Conservation (phyloP, 2,888 invertebrate genomes). For the Sthenelais limicola region DNA sequence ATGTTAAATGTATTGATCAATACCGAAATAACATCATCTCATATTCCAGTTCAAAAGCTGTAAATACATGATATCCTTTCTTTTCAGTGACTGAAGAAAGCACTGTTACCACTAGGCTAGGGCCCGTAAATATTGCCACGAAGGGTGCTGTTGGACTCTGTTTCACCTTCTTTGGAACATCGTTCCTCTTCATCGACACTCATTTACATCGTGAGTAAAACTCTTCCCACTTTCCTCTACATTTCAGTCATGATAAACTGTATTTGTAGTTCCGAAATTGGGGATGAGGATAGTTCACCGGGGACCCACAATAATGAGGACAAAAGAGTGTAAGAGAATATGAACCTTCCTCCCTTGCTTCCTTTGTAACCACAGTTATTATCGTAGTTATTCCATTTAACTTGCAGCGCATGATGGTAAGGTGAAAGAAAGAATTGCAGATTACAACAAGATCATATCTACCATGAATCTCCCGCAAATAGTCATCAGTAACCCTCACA, state of each 20-base stretch:
- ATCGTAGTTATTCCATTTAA: neutral
- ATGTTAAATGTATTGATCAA: too few relatives aligned
- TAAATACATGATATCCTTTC: too few relatives aligned
- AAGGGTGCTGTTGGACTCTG: slow-evolving; percentile 96
- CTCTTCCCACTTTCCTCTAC: too few relatives aligned
- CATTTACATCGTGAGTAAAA: slow-evolving; percentile 79
- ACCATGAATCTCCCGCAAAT: slow-evolving; percentile 62
- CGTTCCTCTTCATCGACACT: slow-evolving; percentile 94
- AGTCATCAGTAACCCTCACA: slow-evolving; percentile 38
- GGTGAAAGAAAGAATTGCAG: slow-evolving; percentile 62
- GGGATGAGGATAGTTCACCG: too few relatives aligned
- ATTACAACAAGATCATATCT: slow-evolving; percentile 64
- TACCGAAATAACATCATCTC: too few relatives aligned
- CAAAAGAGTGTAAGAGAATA: too few relatives aligned
- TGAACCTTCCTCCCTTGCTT: too few relatives aligned
- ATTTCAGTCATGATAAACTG: too few relatives aligned
- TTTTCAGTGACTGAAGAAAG: slow-evolving; percentile 85
- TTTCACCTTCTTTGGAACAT: slow-evolving; percentile 94
- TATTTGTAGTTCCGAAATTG: too few relatives aligned
- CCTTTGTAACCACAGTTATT: too few relatives aligned
- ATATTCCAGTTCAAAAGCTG: too few relatives aligned
- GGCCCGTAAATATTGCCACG: slow-evolving; percentile 83
- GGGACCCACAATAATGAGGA: too few relatives aligned
- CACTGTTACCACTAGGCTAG: slow-evolving; percentile 88
- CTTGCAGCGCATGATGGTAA: slow-evolving; percentile 67